A percentile compares a stretch with the other conserved stretches of the same genome.
These are phyloP conservation scores for Patella pellucida DNA, from an alignment of 2,888 invertebrate genomes.

Conservation along the genomic window DNA sequence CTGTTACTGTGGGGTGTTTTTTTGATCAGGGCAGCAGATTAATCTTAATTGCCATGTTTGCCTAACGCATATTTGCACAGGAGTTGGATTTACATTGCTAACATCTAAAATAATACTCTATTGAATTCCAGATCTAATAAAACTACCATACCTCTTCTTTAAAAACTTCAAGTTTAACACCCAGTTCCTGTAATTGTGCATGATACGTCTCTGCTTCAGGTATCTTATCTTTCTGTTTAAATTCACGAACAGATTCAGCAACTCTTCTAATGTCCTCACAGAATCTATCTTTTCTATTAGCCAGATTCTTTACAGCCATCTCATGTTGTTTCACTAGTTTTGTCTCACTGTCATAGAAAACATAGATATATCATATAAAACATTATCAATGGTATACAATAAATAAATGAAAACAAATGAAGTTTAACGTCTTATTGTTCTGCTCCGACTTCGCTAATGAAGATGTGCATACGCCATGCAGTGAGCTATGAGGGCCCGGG, in stretches of 20 bases:
- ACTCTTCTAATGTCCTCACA: constrained; percentile 51
- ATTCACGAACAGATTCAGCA: constrained; percentile 61
- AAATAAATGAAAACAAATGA: no score
- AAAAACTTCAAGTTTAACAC: constrained; percentile 59
- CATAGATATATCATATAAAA: no score
- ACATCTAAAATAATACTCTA: no score
- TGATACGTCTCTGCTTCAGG: constrained; percentile 67
- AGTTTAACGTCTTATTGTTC: no score
- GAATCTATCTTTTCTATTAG: constrained; percentile 61
- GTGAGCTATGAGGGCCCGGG: no score
- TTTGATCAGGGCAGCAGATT: neutral
- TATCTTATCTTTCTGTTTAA: constrained; percentile 65
- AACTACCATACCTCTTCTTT: constrained; percentile 65
- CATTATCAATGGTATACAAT: no score
- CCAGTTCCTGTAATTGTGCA: constrained; percentile 61
- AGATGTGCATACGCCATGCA: no score
- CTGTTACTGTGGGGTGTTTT: neutral
- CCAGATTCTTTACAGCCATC: constrained; percentile 59
- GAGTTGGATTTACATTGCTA: no score
- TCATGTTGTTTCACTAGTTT: constrained; percentile 68
- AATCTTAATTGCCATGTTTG: neutral
- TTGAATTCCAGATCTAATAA: no score
- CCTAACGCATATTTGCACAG: neutral
- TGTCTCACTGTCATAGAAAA: constrained; percentile 46
- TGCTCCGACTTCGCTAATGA: no score